These are phyloP conservation scores for Chamaea fasciata DNA, from an alignment of 2,113 vertebrate genomes.

Conservation along the genomic window DNA sequence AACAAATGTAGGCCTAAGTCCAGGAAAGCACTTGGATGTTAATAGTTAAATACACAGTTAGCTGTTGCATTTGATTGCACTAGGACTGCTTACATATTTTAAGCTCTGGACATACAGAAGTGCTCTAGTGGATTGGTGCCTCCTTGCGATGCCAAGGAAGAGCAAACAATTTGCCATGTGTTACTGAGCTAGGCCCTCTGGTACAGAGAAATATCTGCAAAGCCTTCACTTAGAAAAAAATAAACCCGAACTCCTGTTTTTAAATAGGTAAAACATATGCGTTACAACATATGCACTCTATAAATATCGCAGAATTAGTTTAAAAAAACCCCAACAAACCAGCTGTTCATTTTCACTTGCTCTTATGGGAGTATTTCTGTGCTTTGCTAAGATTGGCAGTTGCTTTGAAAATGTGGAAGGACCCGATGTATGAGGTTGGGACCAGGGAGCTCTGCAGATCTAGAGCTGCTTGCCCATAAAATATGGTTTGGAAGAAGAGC, in stretches of 20 bases:
- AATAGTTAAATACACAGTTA: background rate
- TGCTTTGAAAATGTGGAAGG: background rate
- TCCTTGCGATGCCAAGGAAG: background rate
- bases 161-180: background rate
- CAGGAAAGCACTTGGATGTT: background rate
- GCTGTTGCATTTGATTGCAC: background rate
- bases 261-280: background rate
- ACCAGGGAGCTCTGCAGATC: background rate
- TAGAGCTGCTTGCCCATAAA: background rate
- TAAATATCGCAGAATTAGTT: background rate
- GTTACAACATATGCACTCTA: background rate
- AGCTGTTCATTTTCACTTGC: background rate
- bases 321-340: fast-evolving
- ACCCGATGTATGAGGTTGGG: background rate
- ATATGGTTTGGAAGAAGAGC: background rate
- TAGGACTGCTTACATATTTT: background rate
- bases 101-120: background rate
- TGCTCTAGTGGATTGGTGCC: background rate
- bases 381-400: background rate
- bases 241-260: background rate
- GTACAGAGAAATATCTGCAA: background rate
- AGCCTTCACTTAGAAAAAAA: background rate
- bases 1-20: background rate
- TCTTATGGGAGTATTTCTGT: background rate
- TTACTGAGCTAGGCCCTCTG: background rate